Conservation (phyloP, 2,113 vertebrate species). For the Tychaedon coryphoeus region DNA sequence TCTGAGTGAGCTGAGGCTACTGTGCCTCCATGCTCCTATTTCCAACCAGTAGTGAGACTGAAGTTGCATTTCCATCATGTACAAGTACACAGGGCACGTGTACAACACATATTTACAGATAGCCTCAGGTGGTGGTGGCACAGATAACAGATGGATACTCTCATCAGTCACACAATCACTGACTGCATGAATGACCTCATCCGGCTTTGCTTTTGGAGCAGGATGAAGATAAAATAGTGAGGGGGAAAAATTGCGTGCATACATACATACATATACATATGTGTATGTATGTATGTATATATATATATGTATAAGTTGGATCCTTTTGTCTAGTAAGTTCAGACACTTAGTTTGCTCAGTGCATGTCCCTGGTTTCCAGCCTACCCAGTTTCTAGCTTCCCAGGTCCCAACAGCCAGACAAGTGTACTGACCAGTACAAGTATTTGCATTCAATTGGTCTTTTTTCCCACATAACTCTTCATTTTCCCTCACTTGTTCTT, state of each 20-base stretch:
- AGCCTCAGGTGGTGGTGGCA: neutral
- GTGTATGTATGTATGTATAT: too few species aligned
- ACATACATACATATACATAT: too few species aligned
- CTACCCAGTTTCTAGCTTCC: neutral
- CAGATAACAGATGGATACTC: neutral
- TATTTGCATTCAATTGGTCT: neutral
- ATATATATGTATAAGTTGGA: neutral
- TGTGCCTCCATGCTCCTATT: neutral
- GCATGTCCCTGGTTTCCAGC: neutral
- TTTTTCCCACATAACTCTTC: fast-evolving
- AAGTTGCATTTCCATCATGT: neutral
- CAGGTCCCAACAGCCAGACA: neutral
- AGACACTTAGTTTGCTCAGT: neutral
- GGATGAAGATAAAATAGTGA: neutral
- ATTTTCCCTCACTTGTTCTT: neutral
- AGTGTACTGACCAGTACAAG: neutral
- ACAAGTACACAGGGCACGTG: too few species aligned
- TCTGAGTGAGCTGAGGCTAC: neutral
- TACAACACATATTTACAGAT: neutral
- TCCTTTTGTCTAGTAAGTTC: neutral
- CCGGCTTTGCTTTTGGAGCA: neutral
- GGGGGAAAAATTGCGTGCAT: too few species aligned
- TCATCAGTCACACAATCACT: neutral
- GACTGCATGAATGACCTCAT: neutral
- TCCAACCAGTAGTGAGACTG: neutral